These are phyloP conservation scores for Catocala sponsa DNA, from an alignment of 2,888 invertebrate genomes.

Conservation along the genomic window DNA sequence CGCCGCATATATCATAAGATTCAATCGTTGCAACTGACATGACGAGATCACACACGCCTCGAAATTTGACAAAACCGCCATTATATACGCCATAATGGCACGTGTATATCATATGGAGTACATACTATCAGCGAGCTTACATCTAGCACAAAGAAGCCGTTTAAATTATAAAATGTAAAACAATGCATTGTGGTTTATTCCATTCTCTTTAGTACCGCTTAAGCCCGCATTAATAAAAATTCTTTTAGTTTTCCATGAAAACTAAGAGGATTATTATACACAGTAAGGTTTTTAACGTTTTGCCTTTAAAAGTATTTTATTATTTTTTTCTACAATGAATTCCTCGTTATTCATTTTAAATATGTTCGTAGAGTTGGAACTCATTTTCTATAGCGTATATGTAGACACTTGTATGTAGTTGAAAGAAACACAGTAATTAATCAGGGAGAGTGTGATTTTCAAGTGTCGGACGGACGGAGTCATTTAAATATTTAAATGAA, in stretches of 20 bases:
- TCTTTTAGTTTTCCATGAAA: slow-evolving; percentile 4
- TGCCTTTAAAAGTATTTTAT: not conserved
- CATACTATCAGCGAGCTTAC: no score
- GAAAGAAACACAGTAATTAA: no score
- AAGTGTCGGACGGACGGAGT: no score
- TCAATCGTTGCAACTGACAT: not conserved
- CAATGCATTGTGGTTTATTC: not conserved
- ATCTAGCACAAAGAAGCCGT: not conserved
- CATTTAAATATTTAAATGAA: no score
- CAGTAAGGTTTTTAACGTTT: not conserved
- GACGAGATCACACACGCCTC: not conserved
- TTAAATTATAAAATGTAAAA: slow-evolving; percentile 1
- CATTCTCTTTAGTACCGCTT: not conserved
- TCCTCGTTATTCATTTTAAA: not conserved
- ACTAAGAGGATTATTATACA: not conserved
- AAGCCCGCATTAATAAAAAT: slow-evolving; percentile 3
- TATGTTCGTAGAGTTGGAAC: no score
- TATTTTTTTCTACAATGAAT: not conserved
- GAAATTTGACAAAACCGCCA: not conserved
- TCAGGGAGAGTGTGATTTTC: no score
- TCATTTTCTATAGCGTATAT: no score
- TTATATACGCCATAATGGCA: not conserved
- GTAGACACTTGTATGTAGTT: no score
- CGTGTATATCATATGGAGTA: not conserved
- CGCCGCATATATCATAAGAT: not conserved